phyloP scores from a whole-genome alignment of 1,140 invertebrate species.

The Cyclargus thomasi region DNA sequence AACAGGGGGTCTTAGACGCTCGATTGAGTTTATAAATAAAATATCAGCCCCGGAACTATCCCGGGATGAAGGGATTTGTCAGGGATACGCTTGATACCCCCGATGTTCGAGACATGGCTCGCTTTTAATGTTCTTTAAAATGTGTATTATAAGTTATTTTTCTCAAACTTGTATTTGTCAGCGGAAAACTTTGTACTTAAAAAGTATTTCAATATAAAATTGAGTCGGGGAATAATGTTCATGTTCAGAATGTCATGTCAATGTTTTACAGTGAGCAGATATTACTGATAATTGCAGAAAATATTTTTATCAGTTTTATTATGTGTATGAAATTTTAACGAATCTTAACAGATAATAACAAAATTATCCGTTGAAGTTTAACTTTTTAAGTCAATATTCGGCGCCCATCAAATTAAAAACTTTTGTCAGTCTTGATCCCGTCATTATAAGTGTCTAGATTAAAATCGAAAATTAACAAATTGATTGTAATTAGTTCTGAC shows the following conservation, averaged over 20 bases:
- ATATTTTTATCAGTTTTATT: too few species aligned
- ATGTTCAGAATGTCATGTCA: too few species aligned
- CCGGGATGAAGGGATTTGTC: neutral
- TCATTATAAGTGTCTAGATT: neutral
- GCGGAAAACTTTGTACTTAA: too few species aligned
- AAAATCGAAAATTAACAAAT: neutral
- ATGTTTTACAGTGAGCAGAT: too few species aligned
- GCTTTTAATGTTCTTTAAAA: neutral
- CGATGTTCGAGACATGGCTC: neutral
- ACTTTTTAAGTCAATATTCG: neutral
- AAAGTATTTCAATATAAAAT: too few species aligned
- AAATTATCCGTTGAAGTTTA: neutral
- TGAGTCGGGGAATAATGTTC: too few species aligned
- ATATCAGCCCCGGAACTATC: neutral
- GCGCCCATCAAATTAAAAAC: neutral
- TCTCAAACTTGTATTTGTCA: too few species aligned
- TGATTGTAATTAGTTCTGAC: neutral
- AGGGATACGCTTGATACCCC: neutral
- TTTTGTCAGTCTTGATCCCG: neutral
- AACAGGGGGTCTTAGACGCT: neutral
- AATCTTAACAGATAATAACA: too few species aligned
- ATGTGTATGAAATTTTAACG: too few species aligned
- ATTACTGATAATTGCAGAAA: too few species aligned
- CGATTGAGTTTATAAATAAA: conserved; percentile 1
- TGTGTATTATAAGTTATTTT: neutral